These are phyloP conservation scores for Hirundichthys speculiger DNA, from an alignment of 2,113 vertebrate genomes.

Conservation along the genomic window DNA sequence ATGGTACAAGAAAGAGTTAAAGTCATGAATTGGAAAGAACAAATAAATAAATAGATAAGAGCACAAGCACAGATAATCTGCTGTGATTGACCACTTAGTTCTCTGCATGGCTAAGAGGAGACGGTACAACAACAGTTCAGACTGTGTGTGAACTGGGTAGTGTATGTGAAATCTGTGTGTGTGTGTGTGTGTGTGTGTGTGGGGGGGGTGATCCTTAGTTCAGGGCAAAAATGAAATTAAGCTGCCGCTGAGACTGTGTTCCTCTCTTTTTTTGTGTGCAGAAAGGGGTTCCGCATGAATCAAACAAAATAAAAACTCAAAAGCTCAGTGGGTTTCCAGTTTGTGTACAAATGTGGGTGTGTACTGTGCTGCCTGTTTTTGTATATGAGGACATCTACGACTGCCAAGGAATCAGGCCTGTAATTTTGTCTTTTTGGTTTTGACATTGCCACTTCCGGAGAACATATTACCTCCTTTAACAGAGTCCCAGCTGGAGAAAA, in stretches of 20 bases:
- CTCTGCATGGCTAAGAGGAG: constrained; percentile 32
- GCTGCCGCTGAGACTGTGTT: constrained; percentile 21
- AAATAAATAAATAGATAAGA: too few relatives aligned
- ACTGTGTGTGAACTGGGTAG: background rate
- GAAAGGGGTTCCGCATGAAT: constrained; percentile 9
- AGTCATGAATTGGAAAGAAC: too few relatives aligned
- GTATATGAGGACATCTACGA: too few relatives aligned
- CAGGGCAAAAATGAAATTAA: constrained; percentile 42
- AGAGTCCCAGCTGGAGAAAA: background rate
- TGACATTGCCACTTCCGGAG: background rate
- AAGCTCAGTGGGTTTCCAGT: constrained; percentile 4
- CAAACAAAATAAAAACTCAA: constrained; percentile 4
- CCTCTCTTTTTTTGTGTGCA: constrained; percentile 9
- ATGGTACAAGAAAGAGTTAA: too few relatives aligned
- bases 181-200: too few relatives aligned
- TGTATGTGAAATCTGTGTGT: constrained; percentile 7
- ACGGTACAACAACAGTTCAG: constrained; percentile 12
- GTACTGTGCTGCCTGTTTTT: too few relatives aligned
- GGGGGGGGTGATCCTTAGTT: background rate
- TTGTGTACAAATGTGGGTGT: background rate
- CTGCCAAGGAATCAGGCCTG: too few relatives aligned
- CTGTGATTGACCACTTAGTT: constrained; percentile 53
- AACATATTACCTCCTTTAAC: background rate
- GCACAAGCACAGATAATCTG: background rate
- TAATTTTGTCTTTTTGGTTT: background rate